Evolutionary conservation across 2,888 invertebrate species (phyloP).

Genomic region (Rhyacophila evoluta): DNA sequence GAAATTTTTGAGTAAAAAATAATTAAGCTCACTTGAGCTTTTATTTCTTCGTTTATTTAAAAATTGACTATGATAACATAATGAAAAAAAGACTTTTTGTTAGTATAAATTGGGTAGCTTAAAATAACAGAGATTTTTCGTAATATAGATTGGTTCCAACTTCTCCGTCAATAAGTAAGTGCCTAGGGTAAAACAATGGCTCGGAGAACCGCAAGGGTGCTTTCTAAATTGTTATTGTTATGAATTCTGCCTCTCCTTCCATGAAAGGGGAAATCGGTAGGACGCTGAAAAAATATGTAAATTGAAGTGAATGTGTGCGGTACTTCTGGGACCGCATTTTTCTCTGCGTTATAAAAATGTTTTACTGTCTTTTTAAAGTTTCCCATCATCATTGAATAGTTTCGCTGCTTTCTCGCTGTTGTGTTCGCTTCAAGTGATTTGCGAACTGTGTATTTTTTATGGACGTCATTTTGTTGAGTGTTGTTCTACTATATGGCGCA

Average conservation of each 20-base stretch:
- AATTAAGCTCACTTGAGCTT: too few relatives aligned
- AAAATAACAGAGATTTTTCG: neutral
- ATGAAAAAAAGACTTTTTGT: neutral
- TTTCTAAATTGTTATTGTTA: constrained; percentile 48
- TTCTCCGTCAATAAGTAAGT: constrained; percentile 17
- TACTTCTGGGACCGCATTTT: constrained; percentile 29
- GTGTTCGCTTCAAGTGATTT: constrained; percentile 5
- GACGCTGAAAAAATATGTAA: constrained; percentile 43
- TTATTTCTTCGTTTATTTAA: too few relatives aligned
- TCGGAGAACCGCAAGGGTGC: neutral
- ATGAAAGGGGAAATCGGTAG: constrained; percentile 38
- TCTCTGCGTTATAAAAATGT: constrained; percentile 27
- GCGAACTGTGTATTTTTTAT: constrained; percentile 14
- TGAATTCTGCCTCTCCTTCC: constrained; percentile 40
- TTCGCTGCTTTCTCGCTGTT: neutral
- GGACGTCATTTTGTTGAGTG: constrained; percentile 21
- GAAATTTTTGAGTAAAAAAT: too few relatives aligned
- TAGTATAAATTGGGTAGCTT: neutral
- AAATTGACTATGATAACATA: neutral
- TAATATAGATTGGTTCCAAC: neutral
- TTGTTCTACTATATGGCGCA: neutral
- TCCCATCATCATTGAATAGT: constrained; percentile 18
- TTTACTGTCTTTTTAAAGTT: constrained; percentile 23
- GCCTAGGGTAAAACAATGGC: constrained; percentile 35
- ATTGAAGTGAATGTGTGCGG: constrained; percentile 31